Base-by-base conservation (phyloP, 2,888 invertebrate genomes). In the Globia sparganii region DNA sequence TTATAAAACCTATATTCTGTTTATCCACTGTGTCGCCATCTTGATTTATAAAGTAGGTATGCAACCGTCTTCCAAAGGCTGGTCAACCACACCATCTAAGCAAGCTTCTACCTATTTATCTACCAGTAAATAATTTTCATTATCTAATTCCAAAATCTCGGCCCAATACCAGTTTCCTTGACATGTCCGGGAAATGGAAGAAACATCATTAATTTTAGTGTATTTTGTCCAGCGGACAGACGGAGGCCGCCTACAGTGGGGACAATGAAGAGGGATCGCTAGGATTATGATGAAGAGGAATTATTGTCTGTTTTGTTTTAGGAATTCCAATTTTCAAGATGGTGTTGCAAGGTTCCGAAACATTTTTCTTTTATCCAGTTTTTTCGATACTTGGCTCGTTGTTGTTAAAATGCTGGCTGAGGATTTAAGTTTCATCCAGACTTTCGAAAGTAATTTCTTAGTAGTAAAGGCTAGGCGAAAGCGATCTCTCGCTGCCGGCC, bases 161-260 rank as follows among this genome's bases (percentile, higher is more conserved):
- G 9, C 21, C n/a, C 53, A 46, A 43, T 43, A 53, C 62, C 49
- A 73, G 72, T 70, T 73, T 56, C 72, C 74, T 69, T 80, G 82
- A 70, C 72, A 77, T 66, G 85, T 84, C 84, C 65, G 62, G 49
- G 72, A 73, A 64, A 70, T 67, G 49, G 69, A 40, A 49, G 68
- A 83, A 83, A 81, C 84, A 87, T 89, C 90, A 90, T 90, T 89
- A 90, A 90, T 90, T 85, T 85, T 78, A 77, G 72, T 77, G 84
- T 81, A 85, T 86, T 89, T 84, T 84, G 84, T 83, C 87, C 89
- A 77, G 76, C 28, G 40, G 77, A 65, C 77, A 68, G 78, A 21
- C 66, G 28, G 49, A 62, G 65, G 37, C 74, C 85, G 77, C 84
- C 87, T 84, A 86, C 88, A 72, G 75, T 76, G 82, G 65, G 68